phyloP scores from a whole-genome alignment of 2,888 invertebrate genomes.

The Rhaphigaster nebulosa region DNA sequence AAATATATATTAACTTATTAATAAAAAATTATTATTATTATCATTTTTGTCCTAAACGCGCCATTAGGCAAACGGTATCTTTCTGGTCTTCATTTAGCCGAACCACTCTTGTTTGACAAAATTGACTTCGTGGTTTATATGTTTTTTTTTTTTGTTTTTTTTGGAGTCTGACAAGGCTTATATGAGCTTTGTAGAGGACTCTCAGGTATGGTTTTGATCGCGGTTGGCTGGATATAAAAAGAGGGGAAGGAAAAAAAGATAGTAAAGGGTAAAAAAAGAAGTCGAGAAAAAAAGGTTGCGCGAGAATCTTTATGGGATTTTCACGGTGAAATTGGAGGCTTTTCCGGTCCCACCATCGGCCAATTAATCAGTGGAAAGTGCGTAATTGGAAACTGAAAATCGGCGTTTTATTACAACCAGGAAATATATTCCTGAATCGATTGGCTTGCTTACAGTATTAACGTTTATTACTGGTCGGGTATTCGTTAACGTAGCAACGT shows the following conservation, averaged over 20 bases:
- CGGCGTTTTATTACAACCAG: constrained; percentile 55
- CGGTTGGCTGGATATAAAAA: background rate
- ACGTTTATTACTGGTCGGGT: background rate
- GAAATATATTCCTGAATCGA: background rate
- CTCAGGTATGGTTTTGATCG: constrained; percentile 16
- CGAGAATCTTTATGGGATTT: constrained; percentile 38
- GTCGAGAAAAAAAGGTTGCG: background rate
- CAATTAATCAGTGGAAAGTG: constrained; percentile 45
- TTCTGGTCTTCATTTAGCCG: background rate
- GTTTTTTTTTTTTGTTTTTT: constrained; percentile 6
- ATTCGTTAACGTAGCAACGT: background rate
- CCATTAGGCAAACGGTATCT: no score
- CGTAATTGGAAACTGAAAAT: constrained; percentile 38
- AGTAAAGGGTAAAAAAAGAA: constrained; percentile 9
- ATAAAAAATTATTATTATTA: no score
- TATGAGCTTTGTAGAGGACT: background rate
- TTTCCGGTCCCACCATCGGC: constrained; percentile 27
- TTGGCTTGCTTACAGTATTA: constrained; percentile 12
- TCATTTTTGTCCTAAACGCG: no score
- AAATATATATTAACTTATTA: no score
- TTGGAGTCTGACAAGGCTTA: background rate
- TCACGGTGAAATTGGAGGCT: constrained; percentile 47
- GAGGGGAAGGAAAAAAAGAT: background rate
- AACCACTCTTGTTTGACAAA: background rate
- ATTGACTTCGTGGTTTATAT: background rate